Base-by-base conservation (phyloP, 2,797 vertebrate genomes). In the Balearica regulorum region DNA sequence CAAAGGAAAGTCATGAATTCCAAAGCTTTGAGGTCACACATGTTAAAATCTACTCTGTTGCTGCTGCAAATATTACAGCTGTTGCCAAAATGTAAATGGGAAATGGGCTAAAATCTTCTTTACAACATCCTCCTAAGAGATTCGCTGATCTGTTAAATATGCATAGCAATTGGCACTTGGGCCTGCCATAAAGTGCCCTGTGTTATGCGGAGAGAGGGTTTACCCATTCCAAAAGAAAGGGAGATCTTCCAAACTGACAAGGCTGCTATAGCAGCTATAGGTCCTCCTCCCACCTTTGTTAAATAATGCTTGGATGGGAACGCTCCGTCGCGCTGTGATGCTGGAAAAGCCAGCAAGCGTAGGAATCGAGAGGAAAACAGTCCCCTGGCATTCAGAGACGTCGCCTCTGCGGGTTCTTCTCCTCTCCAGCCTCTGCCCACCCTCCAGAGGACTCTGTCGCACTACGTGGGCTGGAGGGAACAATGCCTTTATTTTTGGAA, bases 21-120 rank as follows among this genome's bases (percentile, higher is more conserved):
- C 95, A 96, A 92, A 96, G 94, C 96, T 93, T 95, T 97, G 86
- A 97, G 94, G 88, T 97, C 94, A 96, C 88, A 28, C 35, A 28
- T 76, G 62, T 86, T 83, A 69, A 96, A 93, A 73, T 54, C 35
- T 1, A 28, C 54, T 81, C 76, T 35, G 13, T 26, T 76, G 88
- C 90, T 35, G 77, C 94, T 86, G 88, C 69, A 81, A 65, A 43
- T 49, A 53, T 57, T 81, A 35, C 88, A 79, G 90, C 86, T 72
- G 65, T 35, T 93, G 95, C 90, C 95, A 95, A 88, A 96, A 92
- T 10, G 8, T 83, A 81, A 93, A 46, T 68, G 64, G 86, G 86
- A 72, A 88, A 86, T 43, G 80, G 93, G 62, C 66, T 95, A 41
- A 44, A 55, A 43, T 22, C 80, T 81, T 51, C 81, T 81, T 69